A percentile compares a stretch with the other conserved stretches of the same genome.
Conservation (phyloP, 2,888 invertebrate genomes). For the Sericinus montela region DNA sequence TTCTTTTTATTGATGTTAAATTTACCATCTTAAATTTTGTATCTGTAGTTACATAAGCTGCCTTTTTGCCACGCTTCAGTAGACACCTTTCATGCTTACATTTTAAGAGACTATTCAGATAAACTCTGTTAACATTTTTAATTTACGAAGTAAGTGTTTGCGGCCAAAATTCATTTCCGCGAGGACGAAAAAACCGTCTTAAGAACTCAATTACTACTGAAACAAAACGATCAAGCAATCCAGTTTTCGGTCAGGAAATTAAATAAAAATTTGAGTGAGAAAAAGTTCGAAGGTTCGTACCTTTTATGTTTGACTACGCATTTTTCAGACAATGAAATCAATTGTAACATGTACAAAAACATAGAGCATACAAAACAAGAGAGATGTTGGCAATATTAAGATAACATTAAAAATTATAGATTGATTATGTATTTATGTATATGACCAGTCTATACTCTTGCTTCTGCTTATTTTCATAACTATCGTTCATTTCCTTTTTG, state of each 20-base stretch:
- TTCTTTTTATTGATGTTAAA: constrained; percentile 5
- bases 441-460: too few relatives aligned
- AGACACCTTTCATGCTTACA: constrained; percentile 25
- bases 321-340: constrained; percentile 53
- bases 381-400: too few relatives aligned
- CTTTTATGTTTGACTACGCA: constrained; percentile 61
- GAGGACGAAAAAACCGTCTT: constrained; percentile 50
- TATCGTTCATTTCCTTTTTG: too few relatives aligned
- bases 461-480: too few relatives aligned
- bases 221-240: constrained; percentile 70
- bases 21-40: constrained; percentile 6
- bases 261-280: constrained; percentile 66
- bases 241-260: constrained; percentile 71
- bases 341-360: too few relatives aligned
- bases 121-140: constrained; percentile 35
- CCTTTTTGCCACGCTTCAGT: constrained; percentile 26
- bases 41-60: constrained; percentile 3
- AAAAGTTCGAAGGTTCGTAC: constrained; percentile 57
- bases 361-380: too few relatives aligned
- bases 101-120: constrained; percentile 21
- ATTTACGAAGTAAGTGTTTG: constrained; percentile 42
- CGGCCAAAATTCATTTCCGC: constrained; percentile 63
- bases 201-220: constrained; percentile 73
- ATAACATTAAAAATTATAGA: too few relatives aligned
- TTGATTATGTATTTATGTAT: too few relatives aligned